Percentiles rank a stretch among this genome's conserved stretches.
phyloP scores from a whole-genome alignment of 2,797 vertebrate genomes.

The Acanthurus lineatus region DNA sequence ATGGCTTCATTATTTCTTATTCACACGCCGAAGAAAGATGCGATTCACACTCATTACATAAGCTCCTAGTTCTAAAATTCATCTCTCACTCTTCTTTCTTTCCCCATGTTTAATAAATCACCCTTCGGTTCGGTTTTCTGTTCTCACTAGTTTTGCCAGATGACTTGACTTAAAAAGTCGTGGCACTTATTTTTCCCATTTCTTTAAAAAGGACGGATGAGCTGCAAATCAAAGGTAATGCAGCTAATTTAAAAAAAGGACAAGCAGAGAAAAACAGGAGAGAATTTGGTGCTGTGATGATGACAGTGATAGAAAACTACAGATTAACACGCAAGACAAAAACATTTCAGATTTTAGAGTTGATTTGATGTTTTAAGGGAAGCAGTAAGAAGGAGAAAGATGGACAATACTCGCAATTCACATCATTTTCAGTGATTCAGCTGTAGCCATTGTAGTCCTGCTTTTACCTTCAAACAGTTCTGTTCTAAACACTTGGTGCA shows the following conservation, averaged over 20 bases:
- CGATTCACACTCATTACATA: constrained; percentile 64
- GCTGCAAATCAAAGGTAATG: constrained; percentile 52
- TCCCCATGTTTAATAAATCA: constrained; percentile 36
- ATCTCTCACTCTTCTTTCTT: constrained; percentile 26
- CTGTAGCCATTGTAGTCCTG: neutral
- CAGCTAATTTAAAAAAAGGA: constrained; percentile 50
- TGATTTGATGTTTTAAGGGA: constrained; percentile 2
- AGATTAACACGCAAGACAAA: neutral
- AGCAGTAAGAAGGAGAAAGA: neutral
- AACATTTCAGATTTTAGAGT: neutral
- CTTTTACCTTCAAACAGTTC: neutral
- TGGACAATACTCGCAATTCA: neutral
- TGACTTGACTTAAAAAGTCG: constrained; percentile 47
- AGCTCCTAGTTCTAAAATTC: constrained; percentile 49
- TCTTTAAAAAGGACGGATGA: constrained; percentile 35
- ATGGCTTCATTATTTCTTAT: constrained; percentile 68
- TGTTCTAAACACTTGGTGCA: neutral
- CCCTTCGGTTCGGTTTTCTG: constrained; percentile 13
- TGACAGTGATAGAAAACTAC: neutral
- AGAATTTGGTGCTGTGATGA: neutral
- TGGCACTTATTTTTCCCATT: constrained; percentile 40
- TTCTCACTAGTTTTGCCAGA: constrained; percentile 26
- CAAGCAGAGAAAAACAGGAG: neutral
- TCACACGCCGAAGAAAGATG: constrained; percentile 56
- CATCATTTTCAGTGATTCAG: neutral